Evolutionary conservation across 2,113 vertebrate genomes (phyloP).

Genomic region (Calonectris borealis): DNA sequence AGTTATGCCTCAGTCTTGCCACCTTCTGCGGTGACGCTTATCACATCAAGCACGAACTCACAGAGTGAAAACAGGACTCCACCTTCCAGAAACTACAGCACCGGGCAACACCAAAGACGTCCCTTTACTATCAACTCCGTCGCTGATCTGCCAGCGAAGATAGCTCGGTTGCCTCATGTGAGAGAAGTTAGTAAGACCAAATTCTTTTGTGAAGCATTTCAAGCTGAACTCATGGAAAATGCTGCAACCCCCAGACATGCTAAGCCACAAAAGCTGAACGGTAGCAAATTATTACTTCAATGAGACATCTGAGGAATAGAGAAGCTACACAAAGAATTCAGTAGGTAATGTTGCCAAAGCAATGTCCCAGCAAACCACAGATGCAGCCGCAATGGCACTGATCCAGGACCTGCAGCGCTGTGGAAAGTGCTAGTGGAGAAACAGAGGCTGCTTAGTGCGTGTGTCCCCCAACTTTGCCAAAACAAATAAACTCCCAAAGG

Average conservation of each 20-base stretch:
- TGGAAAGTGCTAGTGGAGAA: background rate
- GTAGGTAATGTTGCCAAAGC: background rate
- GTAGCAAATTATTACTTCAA: background rate
- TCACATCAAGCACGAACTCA: fast-evolving
- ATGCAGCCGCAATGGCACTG: background rate
- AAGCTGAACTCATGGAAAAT: background rate
- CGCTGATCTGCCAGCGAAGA: background rate
- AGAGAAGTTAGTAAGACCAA: background rate
- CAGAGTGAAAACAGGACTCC: fast-evolving
- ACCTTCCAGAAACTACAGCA: background rate
- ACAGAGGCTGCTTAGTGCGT: fast-evolving
- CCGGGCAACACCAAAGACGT: fast-evolving
- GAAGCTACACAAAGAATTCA: background rate
- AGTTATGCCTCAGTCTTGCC: background rate
- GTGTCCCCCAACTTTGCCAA: background rate
- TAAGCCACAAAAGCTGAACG: background rate
- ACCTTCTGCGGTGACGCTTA: background rate
- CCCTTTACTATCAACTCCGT: background rate
- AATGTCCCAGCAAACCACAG: background rate
- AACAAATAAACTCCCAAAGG: background rate
- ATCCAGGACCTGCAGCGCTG: background rate
- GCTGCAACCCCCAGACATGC: background rate
- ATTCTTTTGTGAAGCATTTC: background rate
- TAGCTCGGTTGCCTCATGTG: background rate
- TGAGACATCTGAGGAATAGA: background rate